phyloP scores from a whole-genome alignment of 2,888 invertebrate genomes.

The Therioaphis trifolii region DNA sequence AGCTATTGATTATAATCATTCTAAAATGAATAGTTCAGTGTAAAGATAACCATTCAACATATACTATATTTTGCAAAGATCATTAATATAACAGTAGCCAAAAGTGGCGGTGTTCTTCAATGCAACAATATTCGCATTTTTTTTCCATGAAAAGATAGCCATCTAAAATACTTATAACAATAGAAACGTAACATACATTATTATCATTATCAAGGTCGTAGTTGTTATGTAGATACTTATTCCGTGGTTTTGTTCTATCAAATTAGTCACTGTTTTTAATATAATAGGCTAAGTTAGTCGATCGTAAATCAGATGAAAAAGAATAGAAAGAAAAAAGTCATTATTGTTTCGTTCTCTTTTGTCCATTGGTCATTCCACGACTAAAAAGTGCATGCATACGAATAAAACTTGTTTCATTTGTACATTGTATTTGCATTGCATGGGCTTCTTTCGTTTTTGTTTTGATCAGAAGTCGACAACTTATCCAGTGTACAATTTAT shows the following conservation, averaged over 20 bases:
- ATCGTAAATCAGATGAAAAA: constrained; percentile 25
- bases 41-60: no score
- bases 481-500: not conserved
- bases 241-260: constrained; percentile 37
- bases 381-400: constrained; percentile 1
- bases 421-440: constrained; percentile 33
- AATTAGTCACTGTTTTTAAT: constrained; percentile 41
- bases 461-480: constrained; percentile 29
- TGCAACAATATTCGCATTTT: no score
- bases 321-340: constrained; percentile 4
- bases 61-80: no score
- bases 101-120: no score
- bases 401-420: constrained; percentile 41
- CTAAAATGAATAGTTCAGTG: no score
- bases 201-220: constrained; percentile 28
- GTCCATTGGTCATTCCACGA: constrained; percentile 28
- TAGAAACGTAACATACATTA: constrained; percentile 1
- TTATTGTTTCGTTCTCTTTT: constrained; percentile 41
- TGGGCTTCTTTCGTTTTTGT: constrained; percentile 30
- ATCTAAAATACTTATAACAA: constrained; percentile 19
- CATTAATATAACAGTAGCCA: no score
- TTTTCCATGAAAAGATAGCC: not conserved
- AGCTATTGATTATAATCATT: no score
- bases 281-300: constrained; percentile 24
- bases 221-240: constrained; percentile 9